Evolutionary conservation across 2,888 invertebrate genomes (phyloP).

Genomic region (Sesamia inferens): DNA sequence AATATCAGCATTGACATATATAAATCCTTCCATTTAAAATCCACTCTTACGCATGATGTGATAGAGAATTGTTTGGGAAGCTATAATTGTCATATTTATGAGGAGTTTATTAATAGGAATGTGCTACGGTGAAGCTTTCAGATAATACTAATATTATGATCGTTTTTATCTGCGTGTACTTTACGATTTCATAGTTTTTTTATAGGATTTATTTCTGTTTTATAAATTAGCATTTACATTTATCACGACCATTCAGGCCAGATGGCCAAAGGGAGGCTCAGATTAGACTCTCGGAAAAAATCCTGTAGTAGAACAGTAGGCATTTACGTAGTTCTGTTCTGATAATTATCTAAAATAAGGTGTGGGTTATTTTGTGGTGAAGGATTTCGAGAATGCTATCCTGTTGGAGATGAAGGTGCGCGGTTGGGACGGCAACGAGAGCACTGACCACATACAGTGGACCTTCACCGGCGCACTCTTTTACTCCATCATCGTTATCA

Average conservation of each 20-base stretch:
- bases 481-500: conserved; percentile 98
- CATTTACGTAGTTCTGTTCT: neutral
- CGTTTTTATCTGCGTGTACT: conserved; percentile 4
- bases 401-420: conserved; percentile 95
- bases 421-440: conserved; percentile 96
- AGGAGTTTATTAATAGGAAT: conserved; percentile 17
- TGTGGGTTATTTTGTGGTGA: conserved; percentile 14
- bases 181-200: conserved; percentile 9
- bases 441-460: conserved; percentile 92
- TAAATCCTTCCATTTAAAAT: neutral
- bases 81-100: conserved; percentile 11
- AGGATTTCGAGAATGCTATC: conserved; percentile 90
- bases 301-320: neutral
- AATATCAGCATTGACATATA: neutral
- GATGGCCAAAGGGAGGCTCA: neutral
- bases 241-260: neutral
- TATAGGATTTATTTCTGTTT: conserved; percentile 7
- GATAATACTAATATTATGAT: conserved; percentile 28
- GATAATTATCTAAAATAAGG: neutral
- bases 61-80: conserved; percentile 8
- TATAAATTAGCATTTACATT: neutral
- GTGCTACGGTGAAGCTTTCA: conserved; percentile 1
- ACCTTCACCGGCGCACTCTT: conserved; percentile 97
- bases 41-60: conserved; percentile 11
- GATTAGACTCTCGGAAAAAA: neutral